These are phyloP conservation scores for Agrypnia vestita DNA, from an alignment of 1,140 invertebrate genomes.

Conservation along the genomic window DNA sequence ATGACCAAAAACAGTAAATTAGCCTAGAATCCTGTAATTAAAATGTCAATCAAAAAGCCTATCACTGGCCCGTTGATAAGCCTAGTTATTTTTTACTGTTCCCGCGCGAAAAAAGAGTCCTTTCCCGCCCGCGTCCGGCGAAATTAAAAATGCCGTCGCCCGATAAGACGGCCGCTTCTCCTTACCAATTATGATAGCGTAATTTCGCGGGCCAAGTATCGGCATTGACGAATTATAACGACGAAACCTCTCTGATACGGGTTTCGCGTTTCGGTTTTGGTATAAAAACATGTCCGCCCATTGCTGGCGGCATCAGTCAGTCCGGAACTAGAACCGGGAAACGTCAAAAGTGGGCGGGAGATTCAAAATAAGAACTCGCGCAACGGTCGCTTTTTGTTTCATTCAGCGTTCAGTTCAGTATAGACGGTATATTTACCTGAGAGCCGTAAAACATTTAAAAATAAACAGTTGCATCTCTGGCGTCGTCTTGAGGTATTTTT, in stretches of 20 bases:
- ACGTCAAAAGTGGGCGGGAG: conserved; percentile 38
- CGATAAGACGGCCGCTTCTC: conserved; percentile 11
- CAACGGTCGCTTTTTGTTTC: no score
- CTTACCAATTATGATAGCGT: conserved; percentile 15
- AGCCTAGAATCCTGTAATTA: not conserved
- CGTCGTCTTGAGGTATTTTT: no score
- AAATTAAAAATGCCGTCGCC: not conserved
- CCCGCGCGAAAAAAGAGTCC: not conserved
- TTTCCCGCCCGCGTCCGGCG: not conserved
- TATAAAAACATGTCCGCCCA: conserved; percentile 50
- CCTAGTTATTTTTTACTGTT: not conserved
- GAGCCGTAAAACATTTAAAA: no score
- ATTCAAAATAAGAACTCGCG: not conserved
- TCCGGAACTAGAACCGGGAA: conserved; percentile 21
- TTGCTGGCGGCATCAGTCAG: conserved; percentile 31
- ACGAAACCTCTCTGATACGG: not conserved
- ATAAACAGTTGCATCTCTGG: no score
- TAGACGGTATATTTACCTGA: no score
- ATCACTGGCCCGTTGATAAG: not conserved
- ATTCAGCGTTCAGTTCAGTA: no score
- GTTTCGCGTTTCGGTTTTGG: conserved; percentile 9
- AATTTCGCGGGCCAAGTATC: conserved; percentile 20
- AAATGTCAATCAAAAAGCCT: conserved; percentile 2
- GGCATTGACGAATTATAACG: conserved; percentile 38
- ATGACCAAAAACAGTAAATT: conserved; percentile 2